Evolutionary conservation across 2,888 invertebrate species (phyloP), one percentile per base, ranked within the genome.

Genomic region (Dyspetes luteomarginatus): DNA sequence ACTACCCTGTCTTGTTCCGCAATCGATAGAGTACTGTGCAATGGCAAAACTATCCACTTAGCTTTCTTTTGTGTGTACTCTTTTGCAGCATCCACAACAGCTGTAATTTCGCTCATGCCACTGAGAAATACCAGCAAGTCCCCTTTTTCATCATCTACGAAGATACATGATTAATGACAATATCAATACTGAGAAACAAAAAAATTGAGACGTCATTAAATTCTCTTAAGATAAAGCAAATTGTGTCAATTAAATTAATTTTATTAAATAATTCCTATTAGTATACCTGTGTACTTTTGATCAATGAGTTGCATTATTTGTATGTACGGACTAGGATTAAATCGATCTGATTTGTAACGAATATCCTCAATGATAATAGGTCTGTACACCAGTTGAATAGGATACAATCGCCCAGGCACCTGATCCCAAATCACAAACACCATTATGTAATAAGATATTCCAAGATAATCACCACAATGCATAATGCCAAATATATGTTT

Each of bases 1-100:
- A n/a, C n/a, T 86, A 96, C 98, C 93, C 98, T 98, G 91, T 99
- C 99, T 92, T 99, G 99, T 89, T 99, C 99, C 68, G 95, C 95
- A 0, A 99, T 94, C 0, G 98, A 98, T 73, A 99, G 92, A 0
- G 97, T 96, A 91, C 98, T 98, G 89, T 99, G 99, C 24, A 99
- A 93, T 0, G 98, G 96, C 71, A 99, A 92, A 12, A 99, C 95
- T 52, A 99, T 97, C 99, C 99, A 99, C 60, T 95, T 94, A 82
- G 95, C 94, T 76, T 96, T 95, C 82, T 96, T 95, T 81, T 95
- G 94, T 1, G 94, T 94, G 89, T 98, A 99, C 84, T 96, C 95
- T 84, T 95, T 95, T 0, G 97, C 96, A 2, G 97, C 98, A 85
- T 98, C 98, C 36, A 96, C 96, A 24, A 99, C 94, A 0, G 96